These are phyloP conservation scores for Phyto melanocephala DNA, from an alignment of 2,888 invertebrate species.

Conservation along the genomic window DNA sequence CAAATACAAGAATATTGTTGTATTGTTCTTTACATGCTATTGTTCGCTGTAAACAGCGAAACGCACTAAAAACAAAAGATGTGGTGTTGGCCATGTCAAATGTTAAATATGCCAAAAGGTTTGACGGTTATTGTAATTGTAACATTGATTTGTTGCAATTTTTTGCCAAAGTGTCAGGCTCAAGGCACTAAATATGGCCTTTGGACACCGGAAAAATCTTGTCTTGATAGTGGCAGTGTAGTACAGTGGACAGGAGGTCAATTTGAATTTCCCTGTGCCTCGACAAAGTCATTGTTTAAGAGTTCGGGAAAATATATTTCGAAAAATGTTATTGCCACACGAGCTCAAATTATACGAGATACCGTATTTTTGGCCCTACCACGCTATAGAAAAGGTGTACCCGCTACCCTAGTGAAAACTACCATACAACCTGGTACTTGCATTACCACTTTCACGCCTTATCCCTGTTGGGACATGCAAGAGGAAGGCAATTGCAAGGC, in stretches of 20 bases:
- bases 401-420: slow-evolving; percentile 83
- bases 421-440: slow-evolving; percentile 79
- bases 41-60: not conserved
- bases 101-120: not conserved
- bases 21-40: not conserved
- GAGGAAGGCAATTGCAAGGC: slow-evolving; percentile 83
- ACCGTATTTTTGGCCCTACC: slow-evolving; percentile 81
- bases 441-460: slow-evolving; percentile 81
- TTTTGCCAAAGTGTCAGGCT: slow-evolving; percentile 14
- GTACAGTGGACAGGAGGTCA: slow-evolving; percentile 79
- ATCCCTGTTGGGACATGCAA: slow-evolving; percentile 83
- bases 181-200: slow-evolving; percentile 74
- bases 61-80: not conserved
- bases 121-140: not conserved
- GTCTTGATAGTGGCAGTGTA: slow-evolving; percentile 66
- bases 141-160: not conserved
- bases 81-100: not conserved
- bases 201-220: slow-evolving; percentile 72
- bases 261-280: slow-evolving; percentile 80
- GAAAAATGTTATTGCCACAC: slow-evolving; percentile 82
- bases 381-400: slow-evolving; percentile 82
- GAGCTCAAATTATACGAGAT: slow-evolving; percentile 81
- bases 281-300: slow-evolving; percentile 81
- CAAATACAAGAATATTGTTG: not conserved
- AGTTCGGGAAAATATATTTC: slow-evolving; percentile 81